phyloP scores from a whole-genome alignment of 2,797 vertebrate genomes.

The Erethizon dorsatum region DNA sequence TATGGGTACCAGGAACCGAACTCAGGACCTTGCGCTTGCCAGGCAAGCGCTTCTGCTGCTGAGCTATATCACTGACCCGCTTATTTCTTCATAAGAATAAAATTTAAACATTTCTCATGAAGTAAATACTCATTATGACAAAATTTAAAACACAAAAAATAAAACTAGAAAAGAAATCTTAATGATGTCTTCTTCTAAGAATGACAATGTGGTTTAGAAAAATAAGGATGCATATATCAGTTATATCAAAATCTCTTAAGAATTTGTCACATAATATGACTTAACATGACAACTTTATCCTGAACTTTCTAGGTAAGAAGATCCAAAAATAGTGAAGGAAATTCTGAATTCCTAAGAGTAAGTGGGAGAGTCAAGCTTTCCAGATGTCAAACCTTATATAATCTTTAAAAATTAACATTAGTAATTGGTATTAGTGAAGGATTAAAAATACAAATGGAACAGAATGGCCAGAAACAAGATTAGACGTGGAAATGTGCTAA shows the following conservation, averaged over 20 bases:
- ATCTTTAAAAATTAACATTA: constrained; percentile 45
- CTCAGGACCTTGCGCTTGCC: too few relatives aligned
- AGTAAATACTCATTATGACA: constrained; percentile 40
- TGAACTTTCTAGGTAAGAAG: constrained; percentile 57
- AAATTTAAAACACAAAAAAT: constrained; percentile 56
- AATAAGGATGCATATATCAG: constrained; percentile 23
- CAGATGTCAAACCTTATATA: background rate
- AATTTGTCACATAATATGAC: background rate
- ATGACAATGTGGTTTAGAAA: constrained; percentile 43
- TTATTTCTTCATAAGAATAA: constrained; percentile 55
- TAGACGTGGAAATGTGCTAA: background rate
- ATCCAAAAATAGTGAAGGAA: constrained; percentile 41
- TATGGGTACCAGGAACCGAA: too few relatives aligned
- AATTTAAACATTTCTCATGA: constrained; percentile 52
- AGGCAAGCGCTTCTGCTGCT: too few relatives aligned
- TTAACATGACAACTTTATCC: constrained; percentile 40
- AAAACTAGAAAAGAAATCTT: background rate
- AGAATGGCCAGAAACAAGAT: constrained; percentile 27
- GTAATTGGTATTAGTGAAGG: background rate
- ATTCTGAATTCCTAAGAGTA: constrained; percentile 56
- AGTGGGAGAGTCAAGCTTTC: constrained; percentile 30
- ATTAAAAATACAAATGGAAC: constrained; percentile 42
- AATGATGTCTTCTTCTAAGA: constrained; percentile 21
- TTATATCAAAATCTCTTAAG: constrained; percentile 35
- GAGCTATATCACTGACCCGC: too few relatives aligned